Evolutionary conservation across 2,113 vertebrate species (phyloP).

Genomic region (Hiodon tergisus): DNA sequence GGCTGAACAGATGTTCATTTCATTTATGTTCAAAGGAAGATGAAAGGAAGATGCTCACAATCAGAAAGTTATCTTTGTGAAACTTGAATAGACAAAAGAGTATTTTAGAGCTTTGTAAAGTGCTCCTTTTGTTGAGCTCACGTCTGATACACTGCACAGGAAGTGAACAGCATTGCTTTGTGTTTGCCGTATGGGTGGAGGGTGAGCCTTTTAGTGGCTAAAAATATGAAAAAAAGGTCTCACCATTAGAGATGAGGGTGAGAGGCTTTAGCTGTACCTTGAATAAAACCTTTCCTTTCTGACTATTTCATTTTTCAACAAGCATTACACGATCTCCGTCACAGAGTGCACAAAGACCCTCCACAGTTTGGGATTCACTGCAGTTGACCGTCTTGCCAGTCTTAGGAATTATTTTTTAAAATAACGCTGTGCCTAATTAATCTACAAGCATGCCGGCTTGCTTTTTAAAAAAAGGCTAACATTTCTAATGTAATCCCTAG

Average conservation of each 20-base stretch:
- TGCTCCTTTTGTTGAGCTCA: conserved; percentile 50
- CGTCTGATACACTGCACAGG: conserved; percentile 54
- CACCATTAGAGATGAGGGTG: too few relatives aligned
- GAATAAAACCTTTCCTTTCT: too few relatives aligned
- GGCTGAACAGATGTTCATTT: conserved; percentile 48
- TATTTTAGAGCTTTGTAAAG: conserved; percentile 47
- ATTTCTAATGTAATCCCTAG: not conserved
- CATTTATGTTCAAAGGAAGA: conserved; percentile 22
- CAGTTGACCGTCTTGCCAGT: too few relatives aligned
- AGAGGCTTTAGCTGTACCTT: too few relatives aligned
- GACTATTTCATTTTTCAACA: too few relatives aligned
- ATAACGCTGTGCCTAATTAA: too few relatives aligned
- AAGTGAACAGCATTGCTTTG: conserved; percentile 50
- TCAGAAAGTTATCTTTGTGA: conserved; percentile 54
- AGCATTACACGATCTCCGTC: too few relatives aligned
- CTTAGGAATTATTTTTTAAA: too few relatives aligned
- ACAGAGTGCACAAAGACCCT: too few relatives aligned
- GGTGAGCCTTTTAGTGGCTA: conserved; percentile 38
- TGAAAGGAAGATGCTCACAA: conserved; percentile 43
- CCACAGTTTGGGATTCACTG: too few relatives aligned
- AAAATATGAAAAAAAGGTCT: too few relatives aligned
- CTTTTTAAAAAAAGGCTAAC: not conserved
- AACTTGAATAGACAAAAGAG: conserved; percentile 47
- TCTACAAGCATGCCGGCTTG: too few relatives aligned
- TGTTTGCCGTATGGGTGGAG: conserved; percentile 38